Evolutionary conservation across 2,888 invertebrate species (phyloP), one percentile per base, ranked within the genome.

Genomic region (Willowsia nigromaculata): DNA sequence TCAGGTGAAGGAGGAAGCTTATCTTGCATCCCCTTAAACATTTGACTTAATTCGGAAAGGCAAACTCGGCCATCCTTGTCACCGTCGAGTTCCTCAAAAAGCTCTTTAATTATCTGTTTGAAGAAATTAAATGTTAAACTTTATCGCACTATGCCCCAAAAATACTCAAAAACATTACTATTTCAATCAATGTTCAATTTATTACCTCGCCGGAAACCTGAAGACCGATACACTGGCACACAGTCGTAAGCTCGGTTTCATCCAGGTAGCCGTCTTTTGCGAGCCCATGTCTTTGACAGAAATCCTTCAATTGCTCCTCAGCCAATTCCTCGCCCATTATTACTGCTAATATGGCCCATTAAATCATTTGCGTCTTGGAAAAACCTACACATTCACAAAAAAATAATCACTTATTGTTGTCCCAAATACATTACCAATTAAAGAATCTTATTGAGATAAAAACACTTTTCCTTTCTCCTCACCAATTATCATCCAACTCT

Each of bases 191-290:
- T 47, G 5, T 30, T 25, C 18, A 30, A 40, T 62, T 27, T 13
- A 6, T 94, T 92, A 96, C 96, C 93, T 95, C 95, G 92, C 95
- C 95, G 22, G 96, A 95, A 93, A 96, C 94, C 92, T 95, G 95
- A 93, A 96, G 95, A 85, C 96, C 96, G 90, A 96, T 95, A 90
- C 95, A 95, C 93, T 95, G 95, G 93, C 96, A 96, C 78, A 96
- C 95, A 90, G 94, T 94, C 91, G 95, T 95, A 92, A 96, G 94
- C 93, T 96, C 96, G 76, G 94, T 94, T 92, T 95, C 95, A 93
- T 95, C 95, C 85, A 96, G 94, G 93, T 94, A 95, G 25, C 96
- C 96, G 93, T 95, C 95, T 91, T 94, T 94, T 5, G 95, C 95
- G 9, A 96, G 95, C 6, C 95, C 95, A 82, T 96, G 94, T 90